These are phyloP conservation scores for Phaethornis superciliosus DNA, from an alignment of 2,113 vertebrate species.

Conservation along the genomic window DNA sequence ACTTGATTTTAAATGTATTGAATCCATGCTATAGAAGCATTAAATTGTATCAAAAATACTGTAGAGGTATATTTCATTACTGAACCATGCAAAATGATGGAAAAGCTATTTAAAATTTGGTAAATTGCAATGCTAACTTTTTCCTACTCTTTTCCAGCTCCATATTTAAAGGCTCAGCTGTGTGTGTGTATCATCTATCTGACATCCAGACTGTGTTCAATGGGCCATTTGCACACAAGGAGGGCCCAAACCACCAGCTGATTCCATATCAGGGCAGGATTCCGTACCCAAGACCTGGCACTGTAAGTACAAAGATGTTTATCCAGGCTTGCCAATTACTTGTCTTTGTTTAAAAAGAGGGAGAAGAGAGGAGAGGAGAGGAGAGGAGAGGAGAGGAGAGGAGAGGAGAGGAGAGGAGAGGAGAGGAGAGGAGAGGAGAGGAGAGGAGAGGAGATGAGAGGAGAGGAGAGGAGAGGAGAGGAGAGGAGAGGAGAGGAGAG, in stretches of 20 bases:
- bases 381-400: too few relatives aligned
- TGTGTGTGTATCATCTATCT: constrained; percentile 95
- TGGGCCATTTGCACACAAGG: constrained; percentile 95
- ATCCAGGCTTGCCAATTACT: constrained; percentile 2
- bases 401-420: too few relatives aligned
- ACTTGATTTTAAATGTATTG: neutral
- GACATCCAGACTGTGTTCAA: constrained; percentile 98
- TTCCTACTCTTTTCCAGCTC: constrained; percentile 80
- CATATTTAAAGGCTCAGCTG: constrained; percentile 96
- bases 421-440: too few relatives aligned
- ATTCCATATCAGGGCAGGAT: constrained; percentile 96
- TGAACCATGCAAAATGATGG: neutral
- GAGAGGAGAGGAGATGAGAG: too few relatives aligned
- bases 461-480: too few relatives aligned
- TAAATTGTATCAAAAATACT: neutral
- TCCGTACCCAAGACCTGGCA: constrained; percentile 94
- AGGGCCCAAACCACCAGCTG: constrained; percentile 95
- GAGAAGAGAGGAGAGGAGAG: too few relatives aligned
- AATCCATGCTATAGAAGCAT: neutral
- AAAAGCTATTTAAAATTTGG: neutral
- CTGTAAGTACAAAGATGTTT: constrained; percentile 82
- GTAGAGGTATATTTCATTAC: neutral
- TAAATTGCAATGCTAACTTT: neutral
- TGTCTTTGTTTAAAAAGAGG: neutral
- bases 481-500: too few relatives aligned